Base-by-base conservation (phyloP, 2,113 vertebrate species). In the Isurus oxyrinchus region DNA sequence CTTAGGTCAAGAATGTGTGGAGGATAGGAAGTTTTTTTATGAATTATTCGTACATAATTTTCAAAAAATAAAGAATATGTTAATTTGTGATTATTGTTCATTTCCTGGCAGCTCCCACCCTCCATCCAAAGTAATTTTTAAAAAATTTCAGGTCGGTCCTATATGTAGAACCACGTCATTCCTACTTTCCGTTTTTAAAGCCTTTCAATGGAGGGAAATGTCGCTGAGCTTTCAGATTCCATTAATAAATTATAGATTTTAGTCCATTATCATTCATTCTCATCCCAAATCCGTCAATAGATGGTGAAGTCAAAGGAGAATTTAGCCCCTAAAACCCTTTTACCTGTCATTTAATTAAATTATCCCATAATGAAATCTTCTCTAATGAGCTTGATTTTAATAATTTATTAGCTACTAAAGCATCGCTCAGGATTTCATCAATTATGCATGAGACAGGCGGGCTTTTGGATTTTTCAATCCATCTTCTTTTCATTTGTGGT, bases 301-400 rank as follows among this genome's bases (percentile, higher is more conserved):
- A 97, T 96, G 23, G 96, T 72, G 88, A 96, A 97, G 97, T 96
- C 97, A 97, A 0, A 96, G 97, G 97, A 97, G 96, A 96, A 96
- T 3, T 76, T 96, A 97, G 96, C 97, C 96, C 96, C 97, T 97
- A 97, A 97, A 98, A 97, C 96, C 97, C 96, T 96, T 97, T 96
- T 97, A 97, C 97, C 97, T 97, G 95, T 97, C 96, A 79, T 97
- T 98, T 98, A 98, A 98, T 98, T 98, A 98, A 98, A 98, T 98
- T 97, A 98, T 97, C 97, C 97, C 97, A 97, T 98, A 98, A 98
- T 98, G 98, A 98, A 98, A 98, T 98, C 97, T 98, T 98, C 97
- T 97, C 97, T 97, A 96, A 97, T 98, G 98, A 97, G 97, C 97
- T 97, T 96, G 94, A 97, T 96, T 97, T 98, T 97, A 98, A 98